Evolutionary conservation across 2,888 invertebrate genomes (phyloP).

Genomic region (Marronus borbonicus): DNA sequence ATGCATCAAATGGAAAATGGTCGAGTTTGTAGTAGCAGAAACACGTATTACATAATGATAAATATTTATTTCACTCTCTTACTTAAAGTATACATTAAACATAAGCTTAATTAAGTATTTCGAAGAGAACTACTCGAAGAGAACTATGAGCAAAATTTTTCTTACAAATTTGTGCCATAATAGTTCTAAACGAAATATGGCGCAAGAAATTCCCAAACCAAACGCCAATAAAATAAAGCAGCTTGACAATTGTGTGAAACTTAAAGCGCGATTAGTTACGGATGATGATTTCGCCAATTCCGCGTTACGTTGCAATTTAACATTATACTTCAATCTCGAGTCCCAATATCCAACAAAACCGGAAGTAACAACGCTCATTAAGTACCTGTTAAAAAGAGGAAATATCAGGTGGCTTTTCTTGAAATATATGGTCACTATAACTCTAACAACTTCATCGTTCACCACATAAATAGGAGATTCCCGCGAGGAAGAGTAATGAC

Average conservation of each 20-base stretch:
- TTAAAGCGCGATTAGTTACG: background rate
- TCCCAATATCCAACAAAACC: slow-evolving; percentile 42
- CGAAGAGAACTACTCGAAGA: no score
- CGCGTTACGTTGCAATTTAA: slow-evolving; percentile 25
- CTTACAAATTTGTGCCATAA: background rate
- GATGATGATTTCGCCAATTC: background rate
- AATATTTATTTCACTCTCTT: no score
- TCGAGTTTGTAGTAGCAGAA: no score
- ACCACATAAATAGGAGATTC: slow-evolving; percentile 18
- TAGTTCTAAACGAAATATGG: slow-evolving; percentile 31
- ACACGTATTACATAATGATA: no score
- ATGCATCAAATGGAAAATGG: no score
- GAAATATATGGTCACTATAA: slow-evolving; percentile 28
- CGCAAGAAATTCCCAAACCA: slow-evolving; percentile 7
- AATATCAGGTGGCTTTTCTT: slow-evolving; percentile 38
- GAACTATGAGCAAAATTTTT: background rate
- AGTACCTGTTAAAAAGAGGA: slow-evolving; percentile 28
- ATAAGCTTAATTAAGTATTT: no score
- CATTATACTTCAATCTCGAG: background rate
- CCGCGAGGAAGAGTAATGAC: slow-evolving; percentile 5
- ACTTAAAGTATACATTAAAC: no score
- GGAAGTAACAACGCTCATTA: background rate
- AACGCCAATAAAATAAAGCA: slow-evolving; percentile 19
- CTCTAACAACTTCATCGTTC: slow-evolving; percentile 29
- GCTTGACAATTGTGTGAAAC: background rate